phyloP scores from a whole-genome alignment of 2,113 vertebrate species.

The Trochalopteron elliotii region DNA sequence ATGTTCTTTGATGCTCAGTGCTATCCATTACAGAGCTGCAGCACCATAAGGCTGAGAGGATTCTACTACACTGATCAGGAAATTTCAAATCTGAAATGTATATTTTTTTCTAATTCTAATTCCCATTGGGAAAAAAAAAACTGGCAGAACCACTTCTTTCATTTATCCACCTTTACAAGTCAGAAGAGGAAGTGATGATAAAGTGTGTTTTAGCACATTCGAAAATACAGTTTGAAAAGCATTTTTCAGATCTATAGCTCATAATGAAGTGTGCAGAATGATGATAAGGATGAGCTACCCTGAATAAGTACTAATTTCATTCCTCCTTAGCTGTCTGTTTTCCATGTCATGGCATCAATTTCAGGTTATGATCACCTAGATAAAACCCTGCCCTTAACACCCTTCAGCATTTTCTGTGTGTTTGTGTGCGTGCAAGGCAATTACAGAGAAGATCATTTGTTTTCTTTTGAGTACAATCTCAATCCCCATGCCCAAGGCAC shows the following conservation, averaged over 20 bases:
- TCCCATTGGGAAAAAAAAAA: not conserved
- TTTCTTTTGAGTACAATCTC: not conserved
- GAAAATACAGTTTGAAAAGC: not conserved
- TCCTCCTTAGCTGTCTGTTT: conserved; percentile 49
- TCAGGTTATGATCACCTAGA: conserved; percentile 42
- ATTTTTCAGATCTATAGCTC: conserved; percentile 29
- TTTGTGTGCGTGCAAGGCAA: not conserved
- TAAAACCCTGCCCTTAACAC: conserved; percentile 29
- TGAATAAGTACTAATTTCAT: conserved; percentile 51
- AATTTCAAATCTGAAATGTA: not conserved
- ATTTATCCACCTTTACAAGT: not conserved
- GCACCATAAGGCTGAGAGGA: not conserved
- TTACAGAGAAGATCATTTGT: conserved; percentile 10
- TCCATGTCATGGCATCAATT: conserved; percentile 33
- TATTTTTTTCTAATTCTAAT: not conserved
- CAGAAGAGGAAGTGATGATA: not conserved
- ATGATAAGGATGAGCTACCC: conserved; percentile 47
- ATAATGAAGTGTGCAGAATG: conserved; percentile 42
- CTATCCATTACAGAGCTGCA: not conserved
- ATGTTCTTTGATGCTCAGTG: not conserved
- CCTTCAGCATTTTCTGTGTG: not conserved
- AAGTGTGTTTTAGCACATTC: not conserved
- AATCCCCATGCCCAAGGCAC: not conserved
- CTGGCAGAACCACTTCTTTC: not conserved
- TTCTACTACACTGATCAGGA: not conserved